Percentiles rank a stretch among this genome's conserved stretches.
Evolutionary conservation across 1,140 invertebrate species (phyloP).

Genomic region (Aphis craccivora): DNA sequence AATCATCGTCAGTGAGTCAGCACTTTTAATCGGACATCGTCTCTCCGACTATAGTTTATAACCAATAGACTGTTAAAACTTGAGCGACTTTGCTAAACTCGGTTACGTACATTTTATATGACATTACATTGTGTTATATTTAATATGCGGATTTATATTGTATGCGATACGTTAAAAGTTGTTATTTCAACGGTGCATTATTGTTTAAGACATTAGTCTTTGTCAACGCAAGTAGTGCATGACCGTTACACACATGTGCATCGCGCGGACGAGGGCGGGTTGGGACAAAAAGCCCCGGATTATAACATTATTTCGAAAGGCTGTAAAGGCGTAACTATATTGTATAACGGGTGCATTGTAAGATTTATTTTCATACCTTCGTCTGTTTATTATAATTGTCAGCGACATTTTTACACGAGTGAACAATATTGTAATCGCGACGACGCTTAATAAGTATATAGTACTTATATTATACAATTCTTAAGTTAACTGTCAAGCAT

Average conservation of each 20-base stretch:
- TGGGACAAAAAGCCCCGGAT: background rate
- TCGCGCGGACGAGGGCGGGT: background rate
- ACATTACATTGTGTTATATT: background rate
- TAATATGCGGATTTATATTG: background rate
- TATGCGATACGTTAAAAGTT: background rate
- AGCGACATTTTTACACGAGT: background rate
- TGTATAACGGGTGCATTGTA: background rate
- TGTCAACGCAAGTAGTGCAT: conserved; percentile 21
- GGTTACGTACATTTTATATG: background rate
- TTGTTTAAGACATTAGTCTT: conserved; percentile 34
- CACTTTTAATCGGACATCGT: background rate
- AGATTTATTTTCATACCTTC: conserved; percentile 6
- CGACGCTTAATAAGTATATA: background rate
- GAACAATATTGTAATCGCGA: background rate
- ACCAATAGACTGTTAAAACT: conserved; percentile 30
- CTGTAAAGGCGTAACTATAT: background rate
- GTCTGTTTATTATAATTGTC: background rate
- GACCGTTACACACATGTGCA: background rate
- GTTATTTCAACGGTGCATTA: background rate
- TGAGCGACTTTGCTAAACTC: background rate
- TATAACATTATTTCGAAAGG: conserved; percentile 10
- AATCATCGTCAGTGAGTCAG: background rate
- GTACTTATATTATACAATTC: background rate
- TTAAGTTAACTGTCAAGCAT: background rate
- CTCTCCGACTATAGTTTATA: background rate